Evolutionary conservation across 2,797 vertebrate species (phyloP), one percentile per base, ranked within the genome.

Genomic region (Argyrosomus regius): DNA sequence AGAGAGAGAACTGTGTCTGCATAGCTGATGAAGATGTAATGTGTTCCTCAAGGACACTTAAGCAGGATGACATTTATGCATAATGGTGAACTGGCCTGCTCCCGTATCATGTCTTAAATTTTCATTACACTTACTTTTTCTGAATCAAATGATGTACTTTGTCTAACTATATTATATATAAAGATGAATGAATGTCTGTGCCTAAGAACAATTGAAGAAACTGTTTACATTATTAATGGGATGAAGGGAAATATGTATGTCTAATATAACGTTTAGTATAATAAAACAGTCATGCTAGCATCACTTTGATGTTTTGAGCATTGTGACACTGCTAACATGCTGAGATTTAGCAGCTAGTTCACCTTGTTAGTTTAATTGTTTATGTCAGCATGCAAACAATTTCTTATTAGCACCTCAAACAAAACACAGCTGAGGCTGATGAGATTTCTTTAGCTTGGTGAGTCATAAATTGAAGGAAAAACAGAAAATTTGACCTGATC

Each of bases 1-100:
- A 72, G 31, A 81, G 35, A 49, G 46, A 67, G 14, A 52, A 62
- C n/a, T 35, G 41, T 14, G 6, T 49, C 31, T 0, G 52, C 64
- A 66, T 66, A 28, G 20, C 61, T 48, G 49, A 74, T 74, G 63
- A 70, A 49, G n/a, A 79, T 68, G 68, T 46, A 66, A 78, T 66
- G 72, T 26, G 5, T 68, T 71, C 14, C 18, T 76, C 12, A 69
- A 65, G 57, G 52, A 80, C 59, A 57, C 74, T 66, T 52, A 11
- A 54, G 22, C 31, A 45, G 46, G 78, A 64, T 50, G 16, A 45
- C 72, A 78, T 80, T 13, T 22, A 77, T 57, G 56, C 14, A 39
- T 0, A 8, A 18, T 43, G 35, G 8, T 3, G 8, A 8, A 50
- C 20, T 5, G 31, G 14, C 18, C 35, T 4, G 52, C 18, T 53